These are phyloP conservation scores for Opisthograptis luteolata DNA, from an alignment of 2,888 invertebrate genomes.

Conservation along the genomic window DNA sequence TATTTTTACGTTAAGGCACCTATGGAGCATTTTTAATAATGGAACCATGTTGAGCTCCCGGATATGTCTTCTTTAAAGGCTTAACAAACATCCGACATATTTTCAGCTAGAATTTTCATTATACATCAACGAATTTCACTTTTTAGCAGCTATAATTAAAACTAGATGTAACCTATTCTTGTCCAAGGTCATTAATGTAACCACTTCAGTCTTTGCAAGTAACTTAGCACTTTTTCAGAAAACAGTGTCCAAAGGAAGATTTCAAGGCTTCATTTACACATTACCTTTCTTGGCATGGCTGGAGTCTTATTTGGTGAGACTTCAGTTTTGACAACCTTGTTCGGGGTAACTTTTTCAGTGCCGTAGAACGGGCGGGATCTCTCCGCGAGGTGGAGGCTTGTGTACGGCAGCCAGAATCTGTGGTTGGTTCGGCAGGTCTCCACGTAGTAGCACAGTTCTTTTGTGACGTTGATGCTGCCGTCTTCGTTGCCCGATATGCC, in stretches of 20 bases:
- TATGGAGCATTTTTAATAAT: too few relatives aligned
- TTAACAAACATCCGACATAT: too few relatives aligned
- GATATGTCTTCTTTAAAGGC: too few relatives aligned
- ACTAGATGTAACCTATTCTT: not conserved
- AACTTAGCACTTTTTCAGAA: conserved; percentile 13
- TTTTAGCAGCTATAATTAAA: not conserved
- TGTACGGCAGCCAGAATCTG: conserved; percentile 72
- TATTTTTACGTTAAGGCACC: too few relatives aligned
- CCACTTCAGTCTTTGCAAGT: conserved; percentile 9
- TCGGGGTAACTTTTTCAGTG: conserved; percentile 45
- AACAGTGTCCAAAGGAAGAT: conserved; percentile 10
- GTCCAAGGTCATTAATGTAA: conserved; percentile 6
- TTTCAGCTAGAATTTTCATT: too few relatives aligned
- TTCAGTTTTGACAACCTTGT: conserved; percentile 37
- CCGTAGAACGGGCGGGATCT: conserved; percentile 76
- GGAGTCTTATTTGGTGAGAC: conserved; percentile 40
- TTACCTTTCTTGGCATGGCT: conserved; percentile 59
- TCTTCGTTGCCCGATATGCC: conserved; percentile 64
- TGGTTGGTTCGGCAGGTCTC: conserved; percentile 62
- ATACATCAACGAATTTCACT: not conserved
- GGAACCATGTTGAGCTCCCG: too few relatives aligned
- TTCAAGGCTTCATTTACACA: conserved; percentile 15
- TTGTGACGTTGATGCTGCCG: conserved; percentile 53
- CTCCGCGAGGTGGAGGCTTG: conserved; percentile 66
- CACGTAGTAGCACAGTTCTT: conserved; percentile 72